Base-by-base conservation (phyloP, 2,888 invertebrate species). In the Achlya flavicornis region DNA sequence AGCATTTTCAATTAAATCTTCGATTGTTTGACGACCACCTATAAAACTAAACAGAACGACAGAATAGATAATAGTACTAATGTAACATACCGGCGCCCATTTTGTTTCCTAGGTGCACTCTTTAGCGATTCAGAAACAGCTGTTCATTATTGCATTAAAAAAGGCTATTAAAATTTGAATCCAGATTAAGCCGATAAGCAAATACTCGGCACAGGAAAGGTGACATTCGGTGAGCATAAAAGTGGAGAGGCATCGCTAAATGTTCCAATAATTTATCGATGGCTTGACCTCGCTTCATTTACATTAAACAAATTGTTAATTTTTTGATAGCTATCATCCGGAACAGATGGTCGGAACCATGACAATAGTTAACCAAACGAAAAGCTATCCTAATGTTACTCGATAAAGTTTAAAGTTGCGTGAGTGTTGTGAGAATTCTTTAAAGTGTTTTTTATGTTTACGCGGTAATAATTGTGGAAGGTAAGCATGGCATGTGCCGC, bases 231-330 rank as follows among this genome's bases (percentile, higher is more conserved):
- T 87, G 79, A 84, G 86, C 90, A 91, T 88, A 87, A 91, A 87
- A 85, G 82, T 83, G 83, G 74, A 79, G 84, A 87, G 81, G 83
- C 85, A 85, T 87, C 86, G 90, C 88, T 90, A 88, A 91, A 85
- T 83, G 88, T 77, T 76, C 83, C 83, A 83, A 91, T 92, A 92
- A 93, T 90, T 93, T 93, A 93, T 90, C 86, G 88, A 87, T 77
- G 80, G 81, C 84, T 87, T 90, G 88, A 89, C 89, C 88, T 88
- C 89, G 86, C 85, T 88, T 91, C 90, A 92, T 93, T 93, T 92
- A 89, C 90, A 91, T 93, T 93, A 92, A 93, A 93, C 93, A 93
- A 93, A 93, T 93, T 93, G 92, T 93, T 93, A 93, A 93, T 93
- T 93, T 92, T 91, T 92, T 87, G 93, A 93, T 93, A 92, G 86